A percentile compares a stretch with the other conserved stretches of the same genome.
Evolutionary conservation across 1,140 invertebrate genomes (phyloP).

Genomic region (Leptinotarsa lineolata): DNA sequence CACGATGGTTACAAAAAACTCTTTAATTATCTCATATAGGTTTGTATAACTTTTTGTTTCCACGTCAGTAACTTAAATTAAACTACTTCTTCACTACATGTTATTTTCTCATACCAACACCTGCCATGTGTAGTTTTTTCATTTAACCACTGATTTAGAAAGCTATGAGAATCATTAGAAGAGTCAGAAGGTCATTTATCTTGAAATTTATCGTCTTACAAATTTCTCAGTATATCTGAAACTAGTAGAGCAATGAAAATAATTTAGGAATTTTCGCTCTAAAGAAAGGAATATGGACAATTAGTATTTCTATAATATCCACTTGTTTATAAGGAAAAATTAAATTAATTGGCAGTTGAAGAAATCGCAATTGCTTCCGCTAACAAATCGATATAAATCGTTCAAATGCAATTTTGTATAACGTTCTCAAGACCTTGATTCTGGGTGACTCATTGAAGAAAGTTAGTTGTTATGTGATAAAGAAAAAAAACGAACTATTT

Average conservation of each 20-base stretch:
- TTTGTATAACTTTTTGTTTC: neutral
- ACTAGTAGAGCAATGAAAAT: neutral
- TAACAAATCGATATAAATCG: no score
- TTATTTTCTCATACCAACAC: neutral
- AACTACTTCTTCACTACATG: neutral
- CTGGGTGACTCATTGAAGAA: no score
- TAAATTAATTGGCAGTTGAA: no score
- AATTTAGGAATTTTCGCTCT: neutral
- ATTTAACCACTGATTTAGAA: neutral
- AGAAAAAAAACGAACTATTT: no score
- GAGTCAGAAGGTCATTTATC: slow-evolving; percentile 2
- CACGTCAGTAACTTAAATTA: neutral
- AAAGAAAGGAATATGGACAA: neutral
- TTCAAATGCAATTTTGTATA: no score
- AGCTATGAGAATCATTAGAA: neutral
- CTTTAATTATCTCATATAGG: no score
- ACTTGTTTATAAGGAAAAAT: neutral
- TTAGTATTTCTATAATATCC: neutral
- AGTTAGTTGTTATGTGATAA: no score
- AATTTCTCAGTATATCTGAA: neutral
- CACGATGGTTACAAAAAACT: no score
- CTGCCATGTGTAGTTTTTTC: neutral
- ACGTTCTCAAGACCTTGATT: no score
- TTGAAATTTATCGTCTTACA: neutral
- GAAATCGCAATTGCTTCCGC: no score